Evolutionary conservation across 2,113 vertebrate genomes (phyloP).

Genomic region (Crotalus viridis): DNA sequence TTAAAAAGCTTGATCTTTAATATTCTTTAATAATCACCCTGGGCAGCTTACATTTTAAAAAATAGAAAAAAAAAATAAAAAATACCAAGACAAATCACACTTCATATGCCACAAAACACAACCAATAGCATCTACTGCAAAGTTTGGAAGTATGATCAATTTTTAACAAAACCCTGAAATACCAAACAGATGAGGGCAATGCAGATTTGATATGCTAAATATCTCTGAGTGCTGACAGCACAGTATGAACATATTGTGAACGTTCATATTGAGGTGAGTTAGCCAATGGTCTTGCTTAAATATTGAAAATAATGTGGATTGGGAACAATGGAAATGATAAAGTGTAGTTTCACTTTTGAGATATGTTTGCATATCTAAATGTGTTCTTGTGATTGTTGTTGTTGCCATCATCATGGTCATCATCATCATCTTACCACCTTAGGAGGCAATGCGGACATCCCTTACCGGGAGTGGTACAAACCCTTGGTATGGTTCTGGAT

Average conservation of each 20-base stretch:
- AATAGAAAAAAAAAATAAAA: too few species aligned
- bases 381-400: not conserved
- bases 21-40: too few species aligned
- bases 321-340: not conserved
- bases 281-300: not conserved
- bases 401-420: conserved; percentile 24
- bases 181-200: too few species aligned
- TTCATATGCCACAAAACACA: too few species aligned
- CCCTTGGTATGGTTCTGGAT: conserved; percentile 96
- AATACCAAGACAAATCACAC: too few species aligned
- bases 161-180: too few species aligned
- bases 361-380: conserved; percentile 12
- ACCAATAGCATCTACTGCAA: too few species aligned
- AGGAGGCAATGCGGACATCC: conserved; percentile 88
- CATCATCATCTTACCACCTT: not conserved
- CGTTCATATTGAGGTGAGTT: not conserved
- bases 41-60: too few species aligned
- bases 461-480: conserved; percentile 94
- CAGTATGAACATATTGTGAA: not conserved
- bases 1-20: too few species aligned
- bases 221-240: not conserved
- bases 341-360: not conserved
- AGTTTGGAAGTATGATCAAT: too few species aligned
- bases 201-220: not conserved
- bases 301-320: not conserved